Evolutionary conservation across 2,888 invertebrate species (phyloP).

Genomic region (Caprella mutica): DNA sequence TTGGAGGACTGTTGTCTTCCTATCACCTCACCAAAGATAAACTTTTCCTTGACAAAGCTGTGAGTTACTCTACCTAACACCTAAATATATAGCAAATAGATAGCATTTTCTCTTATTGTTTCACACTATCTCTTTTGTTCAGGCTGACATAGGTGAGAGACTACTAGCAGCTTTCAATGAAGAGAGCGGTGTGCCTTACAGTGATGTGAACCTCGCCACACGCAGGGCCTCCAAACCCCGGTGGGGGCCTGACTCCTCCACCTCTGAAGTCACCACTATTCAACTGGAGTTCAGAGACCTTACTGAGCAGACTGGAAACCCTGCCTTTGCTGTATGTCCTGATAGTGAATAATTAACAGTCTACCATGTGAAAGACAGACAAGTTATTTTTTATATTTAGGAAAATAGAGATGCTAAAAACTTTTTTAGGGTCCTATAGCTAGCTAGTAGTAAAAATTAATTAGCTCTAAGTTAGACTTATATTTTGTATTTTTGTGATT

Average conservation of each 20-base stretch:
- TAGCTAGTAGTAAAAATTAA: no score
- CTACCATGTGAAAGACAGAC: no score
- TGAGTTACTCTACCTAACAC: conserved; percentile 36
- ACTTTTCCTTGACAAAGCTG: conserved; percentile 78
- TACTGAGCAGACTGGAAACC: conserved; percentile 63
- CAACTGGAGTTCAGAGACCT: conserved; percentile 93
- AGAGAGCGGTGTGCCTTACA: conserved; percentile 80
- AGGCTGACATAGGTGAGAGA: conserved; percentile 74
- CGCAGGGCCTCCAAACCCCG: conserved; percentile 78
- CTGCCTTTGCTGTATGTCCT: conserved; percentile 65
- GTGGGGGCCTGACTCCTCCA: conserved; percentile 94
- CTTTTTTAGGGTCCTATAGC: no score
- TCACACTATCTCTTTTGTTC: conserved; percentile 22
- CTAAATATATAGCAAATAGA: background rate
- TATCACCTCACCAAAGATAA: conserved; percentile 81
- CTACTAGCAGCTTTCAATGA: conserved; percentile 78
- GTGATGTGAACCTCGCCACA: conserved; percentile 88
- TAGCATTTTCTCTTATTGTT: background rate
- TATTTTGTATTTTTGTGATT: conserved; percentile 9
- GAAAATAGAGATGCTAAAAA: no score
- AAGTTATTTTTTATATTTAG: no score
- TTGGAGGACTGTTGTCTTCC: conserved; percentile 79
- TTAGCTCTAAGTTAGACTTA: background rate
- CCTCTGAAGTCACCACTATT: conserved; percentile 92
- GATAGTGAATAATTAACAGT: no score